Evolutionary conservation across 1,140 invertebrate species (phyloP).

Genomic region (Geopemphigus sp.): DNA sequence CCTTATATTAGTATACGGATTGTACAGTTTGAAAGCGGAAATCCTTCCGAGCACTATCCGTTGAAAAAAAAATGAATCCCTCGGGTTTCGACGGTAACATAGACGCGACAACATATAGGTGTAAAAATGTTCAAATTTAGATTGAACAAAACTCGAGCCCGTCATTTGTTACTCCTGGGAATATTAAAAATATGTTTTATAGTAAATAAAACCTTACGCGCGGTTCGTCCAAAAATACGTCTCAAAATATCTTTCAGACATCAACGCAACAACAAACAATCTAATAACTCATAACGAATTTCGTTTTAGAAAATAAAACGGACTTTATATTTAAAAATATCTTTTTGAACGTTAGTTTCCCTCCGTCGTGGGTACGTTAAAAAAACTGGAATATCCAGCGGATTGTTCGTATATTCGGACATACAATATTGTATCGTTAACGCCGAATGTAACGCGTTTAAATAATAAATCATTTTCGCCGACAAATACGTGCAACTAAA

Average conservation of each 20-base stretch:
- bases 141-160: neutral
- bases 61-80: neutral
- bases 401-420: no score
- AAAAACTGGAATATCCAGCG: no score
- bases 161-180: neutral
- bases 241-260: neutral
- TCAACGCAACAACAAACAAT: neutral
- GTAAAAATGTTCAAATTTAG: conserved; percentile 26
- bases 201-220: neutral
- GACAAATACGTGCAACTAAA: no score
- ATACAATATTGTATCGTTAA: no score
- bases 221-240: neutral
- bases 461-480: no score
- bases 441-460: no score
- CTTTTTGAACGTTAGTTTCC: no score
- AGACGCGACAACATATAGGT: no score
- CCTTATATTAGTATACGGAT: neutral
- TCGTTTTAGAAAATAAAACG: no score
- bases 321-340: no score
- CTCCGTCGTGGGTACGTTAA: no score
- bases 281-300: conserved; percentile 1
- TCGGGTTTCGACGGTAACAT: neutral
- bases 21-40: neutral
- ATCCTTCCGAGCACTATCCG: neutral
- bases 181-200: conserved; percentile 25